A percentile compares a stretch with the other conserved stretches of the same genome.
phyloP scores from a whole-genome alignment of 2,888 invertebrate genomes.

The Trisateles emortualis region DNA sequence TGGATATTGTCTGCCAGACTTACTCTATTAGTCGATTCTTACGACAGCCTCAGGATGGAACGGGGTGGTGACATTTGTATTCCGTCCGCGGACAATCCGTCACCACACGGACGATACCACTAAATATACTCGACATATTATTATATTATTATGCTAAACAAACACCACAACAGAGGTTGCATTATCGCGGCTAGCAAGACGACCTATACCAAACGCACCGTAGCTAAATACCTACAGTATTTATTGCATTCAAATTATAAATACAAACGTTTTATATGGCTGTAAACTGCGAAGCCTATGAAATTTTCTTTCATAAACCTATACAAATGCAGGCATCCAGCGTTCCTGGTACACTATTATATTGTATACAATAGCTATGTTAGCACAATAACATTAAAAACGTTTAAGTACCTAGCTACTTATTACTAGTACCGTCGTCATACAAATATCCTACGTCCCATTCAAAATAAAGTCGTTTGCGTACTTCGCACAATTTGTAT shows the following conservation, averaged over 20 bases:
- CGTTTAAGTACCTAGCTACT: slow-evolving; percentile 14
- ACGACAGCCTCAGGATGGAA: no score
- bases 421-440: slow-evolving; percentile 34
- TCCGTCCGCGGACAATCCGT: no score
- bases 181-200: no score
- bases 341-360: slow-evolving; percentile 6
- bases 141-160: neutral
- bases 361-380: slow-evolving; percentile 6
- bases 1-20: no score
- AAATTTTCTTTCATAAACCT: neutral
- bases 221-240: neutral
- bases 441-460: slow-evolving; percentile 31
- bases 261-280: neutral
- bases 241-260: neutral
- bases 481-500: slow-evolving; percentile 38
- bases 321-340: slow-evolving; percentile 1
- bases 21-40: no score
- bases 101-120: no score
- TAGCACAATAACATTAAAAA: slow-evolving; percentile 10
- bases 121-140: no score
- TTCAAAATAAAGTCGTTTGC: slow-evolving; percentile 36
- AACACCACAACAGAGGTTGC: no score
- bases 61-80: no score
- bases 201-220: neutral
- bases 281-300: neutral